phyloP scores from a whole-genome alignment of 2,113 vertebrate genomes.

The Orientallactaga bullata region DNA sequence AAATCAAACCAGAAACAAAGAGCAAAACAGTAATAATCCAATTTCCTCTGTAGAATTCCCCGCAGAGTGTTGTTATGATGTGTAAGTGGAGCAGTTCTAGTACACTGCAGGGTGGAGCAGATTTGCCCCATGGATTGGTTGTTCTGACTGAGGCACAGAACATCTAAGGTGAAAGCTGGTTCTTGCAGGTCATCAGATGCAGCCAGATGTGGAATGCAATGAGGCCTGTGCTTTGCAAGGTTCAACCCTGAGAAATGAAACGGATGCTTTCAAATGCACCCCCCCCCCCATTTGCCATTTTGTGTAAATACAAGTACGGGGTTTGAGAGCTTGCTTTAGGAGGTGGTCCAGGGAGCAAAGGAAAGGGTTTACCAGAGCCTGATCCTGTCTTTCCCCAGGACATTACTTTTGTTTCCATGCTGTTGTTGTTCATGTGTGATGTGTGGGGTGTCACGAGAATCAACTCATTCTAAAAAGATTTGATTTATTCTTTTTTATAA shows the following conservation, averaged over 20 bases:
- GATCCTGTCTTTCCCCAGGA: slow-evolving; percentile 42
- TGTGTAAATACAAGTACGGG: background rate
- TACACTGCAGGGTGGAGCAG: background rate
- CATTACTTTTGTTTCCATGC: slow-evolving; percentile 54
- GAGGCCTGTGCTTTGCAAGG: background rate
- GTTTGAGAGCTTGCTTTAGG: background rate
- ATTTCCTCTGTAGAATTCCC: background rate
- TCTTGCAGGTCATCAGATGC: background rate
- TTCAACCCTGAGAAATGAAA: background rate
- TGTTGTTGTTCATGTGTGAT: slow-evolving; percentile 44
- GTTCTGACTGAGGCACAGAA: background rate
- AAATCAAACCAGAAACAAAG: background rate
- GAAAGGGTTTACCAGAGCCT: background rate
- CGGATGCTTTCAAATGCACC: background rate
- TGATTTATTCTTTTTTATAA: slow-evolving; percentile 73
- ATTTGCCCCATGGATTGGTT: background rate
- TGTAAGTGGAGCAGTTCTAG: background rate
- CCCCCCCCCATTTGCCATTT: background rate
- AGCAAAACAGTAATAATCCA: slow-evolving; percentile 11
- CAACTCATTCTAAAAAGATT: slow-evolving; percentile 39
- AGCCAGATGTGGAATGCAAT: background rate
- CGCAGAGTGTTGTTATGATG: background rate
- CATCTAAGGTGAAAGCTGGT: background rate
- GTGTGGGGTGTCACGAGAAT: background rate
- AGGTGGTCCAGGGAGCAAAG: background rate